Percentiles rank a stretch among this genome's conserved stretches.
These are phyloP conservation scores for Harpalus rufipes DNA, from an alignment of 2,888 invertebrate species.

Conservation along the genomic window DNA sequence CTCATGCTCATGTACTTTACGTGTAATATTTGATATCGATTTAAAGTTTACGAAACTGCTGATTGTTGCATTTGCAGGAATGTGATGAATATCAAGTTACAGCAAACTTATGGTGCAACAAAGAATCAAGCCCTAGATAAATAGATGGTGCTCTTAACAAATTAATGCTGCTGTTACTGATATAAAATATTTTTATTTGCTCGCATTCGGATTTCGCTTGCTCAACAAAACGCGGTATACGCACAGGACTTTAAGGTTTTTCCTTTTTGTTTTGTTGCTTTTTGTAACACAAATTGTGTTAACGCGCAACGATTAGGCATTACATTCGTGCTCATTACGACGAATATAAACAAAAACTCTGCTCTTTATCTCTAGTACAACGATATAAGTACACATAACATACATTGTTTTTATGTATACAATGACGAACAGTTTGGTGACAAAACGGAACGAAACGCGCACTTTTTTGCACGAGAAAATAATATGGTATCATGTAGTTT, in stretches of 20 bases:
- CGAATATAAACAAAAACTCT: slow-evolving; percentile 30
- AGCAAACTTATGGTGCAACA: not conserved
- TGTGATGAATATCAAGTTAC: slow-evolving; percentile 16
- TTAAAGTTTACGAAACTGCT: not conserved
- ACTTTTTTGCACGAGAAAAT: too few relatives aligned
- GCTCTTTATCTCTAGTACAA: slow-evolving; percentile 12
- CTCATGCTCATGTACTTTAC: not conserved
- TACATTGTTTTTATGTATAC: slow-evolving; percentile 3
- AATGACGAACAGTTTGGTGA: not conserved
- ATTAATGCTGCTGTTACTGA: slow-evolving; percentile 32
- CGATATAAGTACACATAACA: slow-evolving; percentile 4
- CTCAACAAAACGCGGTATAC: slow-evolving; percentile 38
- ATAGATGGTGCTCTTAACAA: not conserved
- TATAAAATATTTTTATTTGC: slow-evolving; percentile 8
- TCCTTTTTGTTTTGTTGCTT: slow-evolving; percentile 22
- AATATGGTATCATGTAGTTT: too few relatives aligned
- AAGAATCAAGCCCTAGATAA: not conserved
- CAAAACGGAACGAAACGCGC: not conserved
- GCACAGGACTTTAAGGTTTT: slow-evolving; percentile 17
- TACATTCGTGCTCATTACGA: slow-evolving; percentile 20
- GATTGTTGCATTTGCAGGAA: not conserved
- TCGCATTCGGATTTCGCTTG: slow-evolving; percentile 22
- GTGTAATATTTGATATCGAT: slow-evolving; percentile 6
- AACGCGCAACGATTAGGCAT: slow-evolving; percentile 27
- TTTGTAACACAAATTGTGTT: slow-evolving; percentile 2